These are phyloP conservation scores for Diploscapter pachys DNA, from an alignment of 1,140 invertebrate genomes.

Conservation along the genomic window DNA sequence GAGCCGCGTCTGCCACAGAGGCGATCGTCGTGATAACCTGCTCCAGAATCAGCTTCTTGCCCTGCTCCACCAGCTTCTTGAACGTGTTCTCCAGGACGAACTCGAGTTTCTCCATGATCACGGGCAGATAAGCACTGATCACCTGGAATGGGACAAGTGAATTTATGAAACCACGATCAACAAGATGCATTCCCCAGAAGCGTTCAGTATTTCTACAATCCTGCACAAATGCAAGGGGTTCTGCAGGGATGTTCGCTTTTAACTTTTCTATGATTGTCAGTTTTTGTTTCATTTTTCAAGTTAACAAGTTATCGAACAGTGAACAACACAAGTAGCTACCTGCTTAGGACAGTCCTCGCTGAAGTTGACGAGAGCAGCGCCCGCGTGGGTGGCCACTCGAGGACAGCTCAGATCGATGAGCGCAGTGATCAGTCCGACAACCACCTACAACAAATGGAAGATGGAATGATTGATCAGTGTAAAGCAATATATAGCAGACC, in stretches of 20 bases:
- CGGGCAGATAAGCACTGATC: constrained; percentile 81
- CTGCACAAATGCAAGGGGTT: no score
- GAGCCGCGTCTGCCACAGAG: constrained; percentile 95
- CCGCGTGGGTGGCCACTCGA: constrained; percentile 77
- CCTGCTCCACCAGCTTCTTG: constrained; percentile 81
- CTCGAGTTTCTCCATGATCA: constrained; percentile 86
- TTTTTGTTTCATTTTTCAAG: no score
- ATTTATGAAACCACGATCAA: not conserved
- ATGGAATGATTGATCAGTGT: not conserved
- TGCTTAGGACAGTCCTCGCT: constrained; percentile 95
- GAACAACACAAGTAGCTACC: constrained; percentile 54
- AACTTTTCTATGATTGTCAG: no score
- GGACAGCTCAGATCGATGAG: constrained; percentile 86
- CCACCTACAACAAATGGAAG: constrained; percentile 61
- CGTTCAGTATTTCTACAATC: no score
- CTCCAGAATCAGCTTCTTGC: constrained; percentile 92
- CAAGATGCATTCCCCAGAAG: not conserved
- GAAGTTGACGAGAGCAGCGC: constrained; percentile 94
- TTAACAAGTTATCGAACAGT: no score
- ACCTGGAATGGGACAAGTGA: constrained; percentile 62
- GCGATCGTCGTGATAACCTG: constrained; percentile 94
- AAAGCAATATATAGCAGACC: constrained; percentile 42
- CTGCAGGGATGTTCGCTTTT: no score
- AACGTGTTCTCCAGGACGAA: constrained; percentile 85
- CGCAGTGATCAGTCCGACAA: constrained; percentile 82